A percentile compares a stretch with the other conserved stretches of the same genome.
Evolutionary conservation across 2,888 invertebrate genomes (phyloP).

Genomic region (Ceriagrion tenellum): DNA sequence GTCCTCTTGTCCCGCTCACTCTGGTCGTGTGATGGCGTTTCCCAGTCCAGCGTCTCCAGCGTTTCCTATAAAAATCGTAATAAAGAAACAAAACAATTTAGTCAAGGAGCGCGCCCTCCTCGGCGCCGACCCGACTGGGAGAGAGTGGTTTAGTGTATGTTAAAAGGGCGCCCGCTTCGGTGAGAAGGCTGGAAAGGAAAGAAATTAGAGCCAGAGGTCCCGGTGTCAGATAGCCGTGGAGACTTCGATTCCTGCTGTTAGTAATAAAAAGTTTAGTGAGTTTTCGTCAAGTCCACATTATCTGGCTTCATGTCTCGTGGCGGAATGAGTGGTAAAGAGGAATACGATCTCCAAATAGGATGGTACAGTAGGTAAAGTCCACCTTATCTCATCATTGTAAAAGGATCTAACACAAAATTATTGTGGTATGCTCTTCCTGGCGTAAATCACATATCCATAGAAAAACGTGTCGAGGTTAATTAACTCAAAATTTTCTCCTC

Average conservation of each 20-base stretch:
- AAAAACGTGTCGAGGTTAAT: too few relatives aligned
- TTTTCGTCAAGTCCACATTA: neutral
- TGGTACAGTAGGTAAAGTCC: neutral
- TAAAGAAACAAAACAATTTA: conserved; percentile 70
- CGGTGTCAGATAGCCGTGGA: too few relatives aligned
- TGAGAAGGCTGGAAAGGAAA: neutral
- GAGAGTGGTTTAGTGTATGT: neutral
- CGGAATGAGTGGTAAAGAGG: neutral
- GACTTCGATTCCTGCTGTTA: neutral
- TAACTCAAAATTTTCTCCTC: too few relatives aligned
- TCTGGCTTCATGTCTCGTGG: neutral
- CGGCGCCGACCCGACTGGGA: neutral
- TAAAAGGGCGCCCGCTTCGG: neutral
- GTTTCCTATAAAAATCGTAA: conserved; percentile 80
- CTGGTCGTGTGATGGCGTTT: conserved; percentile 75
- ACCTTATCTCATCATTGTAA: too few relatives aligned
- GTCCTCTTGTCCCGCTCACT: conserved; percentile 88
- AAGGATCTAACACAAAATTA: too few relatives aligned
- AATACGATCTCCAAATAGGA: neutral
- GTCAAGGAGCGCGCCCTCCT: conserved; percentile 39
- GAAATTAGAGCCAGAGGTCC: neutral
- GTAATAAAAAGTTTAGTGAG: neutral
- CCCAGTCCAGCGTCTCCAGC: conserved; percentile 84
- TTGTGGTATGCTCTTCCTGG: too few relatives aligned
- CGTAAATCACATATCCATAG: too few relatives aligned